Evolutionary conservation across 2,797 vertebrate species (phyloP).

Genomic region (Catostomus latipinnis): DNA sequence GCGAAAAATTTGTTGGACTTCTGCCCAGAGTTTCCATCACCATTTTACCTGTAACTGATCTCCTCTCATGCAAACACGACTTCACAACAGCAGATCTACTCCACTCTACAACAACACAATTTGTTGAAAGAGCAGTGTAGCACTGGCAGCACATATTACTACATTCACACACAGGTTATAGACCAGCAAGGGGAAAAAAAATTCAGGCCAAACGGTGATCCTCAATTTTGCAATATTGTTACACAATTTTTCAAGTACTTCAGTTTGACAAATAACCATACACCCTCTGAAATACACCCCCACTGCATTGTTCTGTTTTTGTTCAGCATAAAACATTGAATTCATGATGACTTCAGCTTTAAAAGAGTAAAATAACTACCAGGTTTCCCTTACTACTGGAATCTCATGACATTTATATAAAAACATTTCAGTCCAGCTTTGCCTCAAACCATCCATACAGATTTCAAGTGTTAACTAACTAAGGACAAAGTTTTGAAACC

Average conservation of each 20-base stretch:
- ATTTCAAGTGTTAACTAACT: slow-evolving; percentile 64
- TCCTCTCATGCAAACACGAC: not conserved
- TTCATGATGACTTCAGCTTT: slow-evolving; percentile 5
- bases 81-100: slow-evolving; percentile 28
- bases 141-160: not conserved
- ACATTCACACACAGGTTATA: slow-evolving; percentile 7
- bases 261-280: slow-evolving; percentile 14
- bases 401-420: slow-evolving; percentile 36
- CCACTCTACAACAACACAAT: not conserved
- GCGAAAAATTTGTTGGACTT: not conserved
- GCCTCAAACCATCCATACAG: slow-evolving; percentile 48
- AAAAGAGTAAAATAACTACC: slow-evolving; percentile 22
- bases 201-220: slow-evolving; percentile 33
- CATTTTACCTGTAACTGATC: not conserved
- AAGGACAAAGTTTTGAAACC: slow-evolving; percentile 37
- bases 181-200: slow-evolving; percentile 1
- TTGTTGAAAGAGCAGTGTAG: slow-evolving; percentile 8
- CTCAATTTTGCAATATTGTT: slow-evolving; percentile 8
- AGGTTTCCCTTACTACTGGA: slow-evolving; percentile 45
- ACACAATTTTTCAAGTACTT: slow-evolving; percentile 46
- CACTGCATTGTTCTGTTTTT: not conserved
- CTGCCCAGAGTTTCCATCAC: not conserved
- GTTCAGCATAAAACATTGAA: slow-evolving; percentile 28
- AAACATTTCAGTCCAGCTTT: slow-evolving; percentile 61
- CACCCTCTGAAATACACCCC: not conserved